Conservation (phyloP, 1,140 invertebrate species). For the Drosophila erecta region DNA sequence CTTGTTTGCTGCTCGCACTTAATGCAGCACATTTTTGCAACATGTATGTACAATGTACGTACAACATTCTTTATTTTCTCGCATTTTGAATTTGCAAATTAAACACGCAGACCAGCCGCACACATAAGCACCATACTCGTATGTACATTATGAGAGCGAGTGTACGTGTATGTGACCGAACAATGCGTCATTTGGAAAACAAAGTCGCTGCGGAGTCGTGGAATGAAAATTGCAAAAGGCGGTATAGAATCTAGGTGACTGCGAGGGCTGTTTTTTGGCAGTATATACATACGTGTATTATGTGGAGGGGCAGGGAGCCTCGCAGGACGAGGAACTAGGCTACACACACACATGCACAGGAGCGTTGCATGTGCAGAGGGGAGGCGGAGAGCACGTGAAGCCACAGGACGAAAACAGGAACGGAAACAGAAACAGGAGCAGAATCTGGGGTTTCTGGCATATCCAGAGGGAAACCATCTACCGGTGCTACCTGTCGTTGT, state of each 20-base stretch:
- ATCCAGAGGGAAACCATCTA: conserved; percentile 13
- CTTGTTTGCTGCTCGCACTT: conserved; percentile 40
- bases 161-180: conserved; percentile 23
- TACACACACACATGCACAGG: conserved; percentile 17
- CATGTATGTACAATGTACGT: conserved; percentile 33
- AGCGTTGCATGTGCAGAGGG: conserved; percentile 52
- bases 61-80: conserved; percentile 47
- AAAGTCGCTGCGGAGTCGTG: conserved; percentile 37
- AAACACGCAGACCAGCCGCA: conserved; percentile 63
- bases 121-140: conserved; percentile 5
- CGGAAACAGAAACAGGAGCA: conserved; percentile 26
- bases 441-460: conserved; percentile 24
- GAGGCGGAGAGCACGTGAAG: conserved; percentile 17
- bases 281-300: conserved; percentile 2
- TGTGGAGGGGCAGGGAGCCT: conserved; percentile 4
- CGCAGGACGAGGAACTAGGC: conserved; percentile 46
- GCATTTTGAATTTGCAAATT: conserved; percentile 70
- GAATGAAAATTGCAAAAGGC: conserved; percentile 46
- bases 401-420: conserved; percentile 20
- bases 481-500: conserved; percentile 37
- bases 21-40: conserved; percentile 52
- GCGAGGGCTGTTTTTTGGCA: conserved; percentile 44
- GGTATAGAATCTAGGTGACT: conserved; percentile 69
- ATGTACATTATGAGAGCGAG: not conserved
- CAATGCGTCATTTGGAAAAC: conserved; percentile 78